phyloP scores from a whole-genome alignment of 2,888 invertebrate species.

The Hemaris fuciformis region DNA sequence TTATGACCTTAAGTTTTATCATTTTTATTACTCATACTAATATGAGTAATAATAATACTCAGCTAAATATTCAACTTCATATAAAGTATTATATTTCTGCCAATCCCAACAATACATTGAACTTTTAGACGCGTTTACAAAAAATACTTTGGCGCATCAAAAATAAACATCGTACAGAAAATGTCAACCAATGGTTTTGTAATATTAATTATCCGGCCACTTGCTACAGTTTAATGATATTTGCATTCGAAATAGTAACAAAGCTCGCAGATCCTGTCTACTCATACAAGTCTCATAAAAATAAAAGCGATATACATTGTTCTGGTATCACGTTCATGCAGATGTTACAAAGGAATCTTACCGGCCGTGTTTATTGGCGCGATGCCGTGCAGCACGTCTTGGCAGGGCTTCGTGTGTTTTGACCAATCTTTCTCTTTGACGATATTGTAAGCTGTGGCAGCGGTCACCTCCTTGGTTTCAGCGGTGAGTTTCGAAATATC shows the following conservation, averaged over 20 bases:
- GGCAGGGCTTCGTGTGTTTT: constrained; percentile 86
- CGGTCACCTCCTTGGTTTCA: constrained; percentile 51
- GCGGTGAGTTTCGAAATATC: constrained; percentile 42
- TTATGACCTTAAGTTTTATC: too few species aligned
- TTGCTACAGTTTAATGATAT: not conserved
- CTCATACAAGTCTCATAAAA: not conserved
- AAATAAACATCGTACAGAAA: not conserved
- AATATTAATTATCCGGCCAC: not conserved
- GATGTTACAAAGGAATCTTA: not conserved
- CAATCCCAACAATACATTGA: not conserved
- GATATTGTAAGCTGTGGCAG: constrained; percentile 44
- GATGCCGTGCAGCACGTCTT: constrained; percentile 81
- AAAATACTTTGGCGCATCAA: not conserved
- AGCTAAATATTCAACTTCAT: too few species aligned
- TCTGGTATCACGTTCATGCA: not conserved
- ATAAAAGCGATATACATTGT: not conserved
- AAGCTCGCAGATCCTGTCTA: not conserved
- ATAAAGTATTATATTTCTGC: not conserved
- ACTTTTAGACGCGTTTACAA: not conserved
- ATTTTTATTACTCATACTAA: too few species aligned
- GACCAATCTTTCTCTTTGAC: constrained; percentile 79
- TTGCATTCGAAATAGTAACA: not conserved
- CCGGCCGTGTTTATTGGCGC: constrained; percentile 66
- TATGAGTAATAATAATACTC: too few species aligned
- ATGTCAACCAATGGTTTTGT: not conserved